Conservation (phyloP, 2,888 invertebrate species). For the Epistrophe grossulariae region DNA sequence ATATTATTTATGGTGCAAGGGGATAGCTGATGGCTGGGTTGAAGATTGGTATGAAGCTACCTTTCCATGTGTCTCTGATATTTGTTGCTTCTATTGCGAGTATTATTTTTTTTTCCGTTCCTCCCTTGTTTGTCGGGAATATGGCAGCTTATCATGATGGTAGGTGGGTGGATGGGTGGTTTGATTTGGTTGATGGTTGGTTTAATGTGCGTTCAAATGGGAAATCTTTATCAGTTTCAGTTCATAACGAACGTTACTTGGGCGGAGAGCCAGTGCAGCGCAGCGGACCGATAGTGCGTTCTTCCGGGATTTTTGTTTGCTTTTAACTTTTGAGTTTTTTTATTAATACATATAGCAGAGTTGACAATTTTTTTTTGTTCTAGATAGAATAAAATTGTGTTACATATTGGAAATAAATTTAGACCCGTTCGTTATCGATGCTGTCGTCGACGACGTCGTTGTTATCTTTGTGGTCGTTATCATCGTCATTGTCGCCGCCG, state of each 20-base stretch:
- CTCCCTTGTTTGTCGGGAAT: conserved; percentile 59
- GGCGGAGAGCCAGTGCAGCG: conserved; percentile 73
- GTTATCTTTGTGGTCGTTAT: neutral
- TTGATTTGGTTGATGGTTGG: conserved; percentile 34
- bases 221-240: conserved; percentile 80
- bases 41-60: neutral
- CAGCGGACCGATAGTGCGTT: conserved; percentile 66
- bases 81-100: conserved; percentile 70
- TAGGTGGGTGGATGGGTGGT: neutral
- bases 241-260: conserved; percentile 78
- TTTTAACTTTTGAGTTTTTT: conserved; percentile 61
- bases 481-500: neutral
- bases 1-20: conserved; percentile 56
- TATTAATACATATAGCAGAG: no score
- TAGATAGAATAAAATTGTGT: conserved; percentile 15
- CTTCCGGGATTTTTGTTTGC: conserved; percentile 68
- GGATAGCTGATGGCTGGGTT: neutral
- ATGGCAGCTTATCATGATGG: conserved; percentile 69
- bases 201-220: conserved; percentile 76
- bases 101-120: conserved; percentile 58
- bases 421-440: neutral
- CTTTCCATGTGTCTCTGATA: conserved; percentile 42
- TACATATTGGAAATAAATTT: neutral
- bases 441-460: no score
- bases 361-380: neutral